Percentiles rank a stretch among this genome's conserved stretches.
phyloP scores from a whole-genome alignment of 2,113 vertebrate species.

The Callorhinus ursinus region DNA sequence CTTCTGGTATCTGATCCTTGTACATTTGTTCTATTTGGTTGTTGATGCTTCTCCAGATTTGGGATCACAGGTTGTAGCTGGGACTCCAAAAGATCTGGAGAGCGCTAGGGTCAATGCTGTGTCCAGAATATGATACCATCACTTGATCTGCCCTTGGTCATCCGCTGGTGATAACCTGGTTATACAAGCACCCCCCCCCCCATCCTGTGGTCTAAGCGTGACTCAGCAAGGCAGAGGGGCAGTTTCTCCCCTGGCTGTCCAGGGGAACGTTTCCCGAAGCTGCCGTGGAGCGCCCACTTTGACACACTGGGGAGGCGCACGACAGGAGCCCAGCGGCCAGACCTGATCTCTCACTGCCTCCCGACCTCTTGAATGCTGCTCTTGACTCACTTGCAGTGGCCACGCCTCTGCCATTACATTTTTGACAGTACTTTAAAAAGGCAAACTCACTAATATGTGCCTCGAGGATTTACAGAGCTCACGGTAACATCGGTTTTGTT shows the following conservation, averaged over 20 bases:
- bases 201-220: not conserved
- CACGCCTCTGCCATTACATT: not conserved
- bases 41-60: not conserved
- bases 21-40: not conserved
- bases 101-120: not conserved
- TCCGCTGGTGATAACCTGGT: not conserved
- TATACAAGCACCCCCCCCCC: accelerated
- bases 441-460: not conserved
- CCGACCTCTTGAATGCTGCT: not conserved
- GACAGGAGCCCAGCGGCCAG: accelerated
- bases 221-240: accelerated
- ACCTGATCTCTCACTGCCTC: not conserved
- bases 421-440: slow-evolving; percentile 50
- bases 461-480: slow-evolving; percentile 71
- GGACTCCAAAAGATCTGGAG: not conserved
- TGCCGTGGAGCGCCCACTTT: not conserved
- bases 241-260: not conserved
- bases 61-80: not conserved
- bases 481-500: slow-evolving; percentile 75
- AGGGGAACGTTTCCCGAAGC: too few relatives aligned
- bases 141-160: not conserved
- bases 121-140: not conserved
- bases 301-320: accelerated
- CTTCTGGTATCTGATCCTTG: not conserved
- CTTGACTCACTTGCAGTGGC: not conserved